Percentiles rank a stretch among this genome's conserved stretches.
Conservation (phyloP, 1,140 invertebrate genomes). For the Trichonephila inaurata region DNA sequence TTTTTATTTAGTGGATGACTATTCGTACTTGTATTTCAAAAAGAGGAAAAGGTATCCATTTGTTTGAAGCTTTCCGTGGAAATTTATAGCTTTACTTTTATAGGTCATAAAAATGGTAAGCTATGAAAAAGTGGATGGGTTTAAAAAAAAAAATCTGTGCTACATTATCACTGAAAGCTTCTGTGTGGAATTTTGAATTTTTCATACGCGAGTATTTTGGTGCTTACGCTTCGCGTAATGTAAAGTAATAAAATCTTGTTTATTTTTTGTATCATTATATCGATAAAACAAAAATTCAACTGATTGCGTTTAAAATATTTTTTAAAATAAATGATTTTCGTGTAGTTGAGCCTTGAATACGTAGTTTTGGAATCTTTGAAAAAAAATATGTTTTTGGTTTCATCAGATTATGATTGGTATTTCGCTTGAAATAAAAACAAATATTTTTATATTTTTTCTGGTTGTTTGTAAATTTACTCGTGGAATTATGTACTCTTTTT, state of each 20-base stretch:
- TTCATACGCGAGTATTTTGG: not conserved
- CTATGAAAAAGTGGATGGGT: not conserved
- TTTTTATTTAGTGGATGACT: constrained; percentile 21
- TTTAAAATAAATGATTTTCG: not conserved
- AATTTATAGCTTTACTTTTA: constrained; percentile 65
- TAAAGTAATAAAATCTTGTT: not conserved
- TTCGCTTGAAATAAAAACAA: too few relatives aligned
- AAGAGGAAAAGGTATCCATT: not conserved
- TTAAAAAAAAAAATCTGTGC: not conserved
- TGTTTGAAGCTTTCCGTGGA: not conserved
- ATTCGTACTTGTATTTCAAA: not conserved
- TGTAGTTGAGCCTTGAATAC: not conserved
- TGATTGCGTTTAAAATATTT: not conserved
- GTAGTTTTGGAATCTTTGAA: not conserved
- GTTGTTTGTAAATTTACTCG: not conserved
- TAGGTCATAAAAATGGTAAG: constrained; percentile 39
- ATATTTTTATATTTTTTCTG: not conserved
- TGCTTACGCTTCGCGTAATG: not conserved
- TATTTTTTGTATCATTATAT: not conserved
- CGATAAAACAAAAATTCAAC: not conserved
- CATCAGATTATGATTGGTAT: too few relatives aligned
- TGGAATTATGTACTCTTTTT: too few relatives aligned
- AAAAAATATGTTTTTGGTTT: too few relatives aligned
- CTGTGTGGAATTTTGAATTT: constrained; percentile 28
- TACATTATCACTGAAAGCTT: not conserved